phyloP scores from a whole-genome alignment of 23 tunicate species.

The Ciona savignyi region DNA sequence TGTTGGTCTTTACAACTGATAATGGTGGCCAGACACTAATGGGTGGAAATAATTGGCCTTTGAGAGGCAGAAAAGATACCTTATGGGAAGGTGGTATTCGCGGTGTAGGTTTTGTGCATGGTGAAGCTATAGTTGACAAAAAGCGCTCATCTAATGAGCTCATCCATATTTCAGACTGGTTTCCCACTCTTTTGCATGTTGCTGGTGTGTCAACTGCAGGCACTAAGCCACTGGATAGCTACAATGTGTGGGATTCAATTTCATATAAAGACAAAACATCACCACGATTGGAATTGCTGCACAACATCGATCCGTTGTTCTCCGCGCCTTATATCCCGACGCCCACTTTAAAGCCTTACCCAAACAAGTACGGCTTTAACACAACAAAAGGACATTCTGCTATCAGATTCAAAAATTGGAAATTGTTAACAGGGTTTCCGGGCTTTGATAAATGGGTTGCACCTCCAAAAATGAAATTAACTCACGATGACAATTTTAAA shows the following conservation, averaged over 20 bases:
- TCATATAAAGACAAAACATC: conserved; percentile 17
- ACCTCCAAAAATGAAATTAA: conserved; percentile 4
- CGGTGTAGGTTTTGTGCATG: conserved; percentile 83
- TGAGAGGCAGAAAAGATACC: conserved; percentile 84
- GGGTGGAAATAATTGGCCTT: conserved; percentile 94
- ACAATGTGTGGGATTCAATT: conserved; percentile 79
- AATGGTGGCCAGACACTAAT: conserved; percentile 88
- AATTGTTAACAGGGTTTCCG: conserved; percentile 90
- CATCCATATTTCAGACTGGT: conserved; percentile 97
- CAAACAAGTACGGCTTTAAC: conserved; percentile 68
- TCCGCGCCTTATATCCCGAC: conserved; percentile 31
- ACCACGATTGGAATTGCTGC: conserved; percentile 70
- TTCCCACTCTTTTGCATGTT: conserved; percentile 83
- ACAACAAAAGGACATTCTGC: conserved; percentile 72
- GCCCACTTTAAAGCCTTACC: conserved; percentile 64
- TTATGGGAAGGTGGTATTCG: conserved; percentile 98
- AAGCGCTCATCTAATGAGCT: conserved; percentile 51
- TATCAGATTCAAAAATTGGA: conserved; percentile 78
- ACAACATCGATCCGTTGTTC: conserved; percentile 88
- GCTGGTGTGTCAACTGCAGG: conserved; percentile 70
- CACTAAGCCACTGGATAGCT: conserved; percentile 85
- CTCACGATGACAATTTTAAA: conserved; percentile 6
- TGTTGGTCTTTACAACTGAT: conserved; percentile 80
- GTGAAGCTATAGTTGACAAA: conserved; percentile 43
- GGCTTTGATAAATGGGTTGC: conserved; percentile 9